Evolutionary conservation across 2,113 vertebrate genomes (phyloP).

Genomic region (Eretmochelys imbricata): DNA sequence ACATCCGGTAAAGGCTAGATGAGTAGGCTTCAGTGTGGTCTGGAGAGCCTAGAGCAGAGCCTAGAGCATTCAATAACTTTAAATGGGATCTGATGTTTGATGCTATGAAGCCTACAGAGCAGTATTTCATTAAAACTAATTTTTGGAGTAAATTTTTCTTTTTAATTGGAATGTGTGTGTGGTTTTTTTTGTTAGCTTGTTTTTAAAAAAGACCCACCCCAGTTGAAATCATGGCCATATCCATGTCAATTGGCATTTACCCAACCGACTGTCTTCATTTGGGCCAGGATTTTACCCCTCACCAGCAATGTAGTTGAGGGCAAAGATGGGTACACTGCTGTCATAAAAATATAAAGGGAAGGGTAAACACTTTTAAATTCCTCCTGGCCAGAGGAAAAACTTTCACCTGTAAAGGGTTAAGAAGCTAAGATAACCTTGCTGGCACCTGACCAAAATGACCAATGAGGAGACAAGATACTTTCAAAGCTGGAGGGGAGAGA

Average conservation of each 20-base stretch:
- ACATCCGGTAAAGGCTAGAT: neutral
- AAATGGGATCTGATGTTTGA: neutral
- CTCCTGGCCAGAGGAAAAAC: too few species aligned
- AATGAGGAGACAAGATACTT: too few species aligned
- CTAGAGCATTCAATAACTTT: neutral
- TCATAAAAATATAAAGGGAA: too few species aligned
- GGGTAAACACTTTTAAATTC: too few species aligned
- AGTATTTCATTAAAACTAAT: accelerated
- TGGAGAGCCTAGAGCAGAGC: neutral
- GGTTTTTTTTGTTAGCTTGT: neutral
- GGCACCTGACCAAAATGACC: too few species aligned
- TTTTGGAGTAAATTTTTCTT: neutral
- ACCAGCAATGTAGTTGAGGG: neutral
- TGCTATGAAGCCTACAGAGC: neutral
- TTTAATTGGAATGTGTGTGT: neutral
- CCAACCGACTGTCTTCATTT: neutral
- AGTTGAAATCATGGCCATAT: accelerated
- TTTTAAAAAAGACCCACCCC: accelerated
- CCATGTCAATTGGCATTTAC: accelerated
- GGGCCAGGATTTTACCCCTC: neutral
- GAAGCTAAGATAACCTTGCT: too few species aligned
- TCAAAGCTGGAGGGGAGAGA: too few species aligned
- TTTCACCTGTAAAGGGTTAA: too few species aligned
- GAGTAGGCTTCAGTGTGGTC: neutral
- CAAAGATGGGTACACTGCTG: neutral